phyloP scores from a whole-genome alignment of 2,113 vertebrate species.

The Raja brachyura region DNA sequence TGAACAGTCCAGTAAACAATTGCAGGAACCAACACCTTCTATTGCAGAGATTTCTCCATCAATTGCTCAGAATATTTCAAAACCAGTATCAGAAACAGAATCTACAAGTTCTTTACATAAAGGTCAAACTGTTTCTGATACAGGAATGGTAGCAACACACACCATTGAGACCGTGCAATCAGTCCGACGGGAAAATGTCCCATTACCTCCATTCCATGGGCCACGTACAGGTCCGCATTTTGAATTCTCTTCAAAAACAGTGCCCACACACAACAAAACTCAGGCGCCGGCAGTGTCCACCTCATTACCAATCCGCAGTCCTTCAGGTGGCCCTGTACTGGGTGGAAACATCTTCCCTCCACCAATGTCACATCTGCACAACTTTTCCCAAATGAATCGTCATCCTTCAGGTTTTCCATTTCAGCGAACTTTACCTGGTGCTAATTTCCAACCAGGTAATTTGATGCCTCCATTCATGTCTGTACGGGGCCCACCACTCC shows the following conservation, averaged over 20 bases:
- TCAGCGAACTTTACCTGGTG: constrained; percentile 47
- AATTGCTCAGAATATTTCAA: constrained; percentile 50
- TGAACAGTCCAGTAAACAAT: constrained; percentile 40
- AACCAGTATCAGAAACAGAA: constrained; percentile 52
- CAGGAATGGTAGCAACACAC: constrained; percentile 55
- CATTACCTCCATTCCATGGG: constrained; percentile 58
- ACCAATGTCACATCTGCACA: constrained; percentile 54
- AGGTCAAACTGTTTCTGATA: constrained; percentile 48
- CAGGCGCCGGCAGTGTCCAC: not conserved
- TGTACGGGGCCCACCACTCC: constrained; percentile 59
- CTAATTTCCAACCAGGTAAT: constrained; percentile 53
- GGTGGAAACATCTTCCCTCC: constrained; percentile 54
- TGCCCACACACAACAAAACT: not conserved
- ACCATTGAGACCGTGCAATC: constrained; percentile 61
- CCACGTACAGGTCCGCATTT: constrained; percentile 46
- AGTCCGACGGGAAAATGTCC: constrained; percentile 56
- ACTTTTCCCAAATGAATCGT: constrained; percentile 55
- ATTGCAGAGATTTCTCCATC: constrained; percentile 47
- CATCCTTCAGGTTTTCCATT: constrained; percentile 61
- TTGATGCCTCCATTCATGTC: constrained; percentile 60
- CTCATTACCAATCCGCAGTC: not conserved
- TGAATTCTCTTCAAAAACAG: constrained; percentile 49
- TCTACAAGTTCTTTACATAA: constrained; percentile 47
- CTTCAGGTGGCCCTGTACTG: constrained; percentile 47
- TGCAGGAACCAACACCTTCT: constrained; percentile 44